Base-by-base conservation (phyloP, 1,140 invertebrate genomes). In the Ips typographus region DNA sequence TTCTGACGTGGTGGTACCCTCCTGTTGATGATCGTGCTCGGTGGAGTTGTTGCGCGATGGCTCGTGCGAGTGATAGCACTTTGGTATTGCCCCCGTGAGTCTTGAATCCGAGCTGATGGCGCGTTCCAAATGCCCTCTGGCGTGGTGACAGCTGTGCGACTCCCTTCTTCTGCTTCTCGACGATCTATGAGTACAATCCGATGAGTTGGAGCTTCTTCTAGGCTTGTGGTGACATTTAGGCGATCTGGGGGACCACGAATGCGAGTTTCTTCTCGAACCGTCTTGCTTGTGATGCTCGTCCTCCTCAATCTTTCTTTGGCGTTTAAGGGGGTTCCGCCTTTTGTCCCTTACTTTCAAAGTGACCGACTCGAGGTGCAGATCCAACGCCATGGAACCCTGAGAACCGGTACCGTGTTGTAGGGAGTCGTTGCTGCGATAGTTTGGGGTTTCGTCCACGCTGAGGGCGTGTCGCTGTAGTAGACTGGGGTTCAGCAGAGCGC, bases 281-380 rank as follows among this genome's bases (percentile, higher is more conserved):
- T 44, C 5, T 3, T 71, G 55, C 2, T 40, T 59, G 5, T 74
- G 68, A 4, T 71, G 66, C 52, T 86, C 86, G 66, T 90, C 88
- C 67, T 89, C 87, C 4, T 88, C 86, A 22, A 94, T 87, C 62
- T 88, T 88, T 59, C 87, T 85, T 75, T 94, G 92, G 8, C 92
- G 80, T 3, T 87, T 82, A n/a, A 93, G 81, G 43, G 91, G 87
- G 76, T 92, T 91, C 22, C 91, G 82, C 40, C 88, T 80, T 68
- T 82, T 81, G 79, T 91, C 89, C 65, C 86, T 84, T 41, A 91
- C 85, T 59, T 85, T 85, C 49, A 91, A 78, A 3, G 89, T 91
- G 7, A 91, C 86, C 4, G 86, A 87, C 77, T 83, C 86, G 38
- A 88, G 82, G 76, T 91, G 89, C 51, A 91, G 76, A 77, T 92